Base-by-base conservation (phyloP, 1,140 invertebrate species). In the Bombus sylvicola region DNA sequence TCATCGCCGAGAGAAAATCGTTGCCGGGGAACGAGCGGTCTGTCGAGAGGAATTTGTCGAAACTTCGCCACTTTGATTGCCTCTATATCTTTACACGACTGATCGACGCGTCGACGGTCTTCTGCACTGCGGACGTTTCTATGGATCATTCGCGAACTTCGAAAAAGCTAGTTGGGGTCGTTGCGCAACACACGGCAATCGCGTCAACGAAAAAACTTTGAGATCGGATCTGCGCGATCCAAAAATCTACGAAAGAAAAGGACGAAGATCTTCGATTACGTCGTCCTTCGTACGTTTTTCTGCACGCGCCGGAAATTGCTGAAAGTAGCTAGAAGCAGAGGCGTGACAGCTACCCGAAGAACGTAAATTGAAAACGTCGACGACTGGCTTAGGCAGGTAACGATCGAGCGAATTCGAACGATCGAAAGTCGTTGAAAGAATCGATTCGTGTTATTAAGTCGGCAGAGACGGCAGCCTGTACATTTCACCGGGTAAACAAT, bases 401-500 rank as follows among this genome's bases (percentile, higher is more conserved):
- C 31, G 31, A 68, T 34, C 15, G 31, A 25, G 31, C 18, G 12
- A n/a, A n/a, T 13, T n/a, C 34, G 34, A 69, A 43, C 4, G 28
- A 3, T n/a, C 28, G 13, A 12, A 2, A 18, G 31, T 31, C 72
- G 41, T 41, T 3, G 34, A 25, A 1, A 34, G 31, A 62, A 68
- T 81, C 68, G 47, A 53, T 6, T 28, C 34, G 4, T 6, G 66
- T 80, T 80, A 80, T 80, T 57, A 59, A 39, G 41, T 43, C n/a
- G 31, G 9, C 41, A 57, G 72, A 82, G 41, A 6, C 47, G 47
- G 75, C 39, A 13, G 47, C 9, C 31, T 8, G 13, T 15, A 37
- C 47, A 22, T 59, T 71, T 57, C n/a, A 22, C 47, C 34, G 18
- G 37, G 47, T 22, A 53, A 83, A 83, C 73, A 83, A 77, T 78